A percentile compares a stretch with the other conserved stretches of the same genome.
phyloP scores from a whole-genome alignment of 2,888 invertebrate species.

The Hydropsyche betteni region DNA sequence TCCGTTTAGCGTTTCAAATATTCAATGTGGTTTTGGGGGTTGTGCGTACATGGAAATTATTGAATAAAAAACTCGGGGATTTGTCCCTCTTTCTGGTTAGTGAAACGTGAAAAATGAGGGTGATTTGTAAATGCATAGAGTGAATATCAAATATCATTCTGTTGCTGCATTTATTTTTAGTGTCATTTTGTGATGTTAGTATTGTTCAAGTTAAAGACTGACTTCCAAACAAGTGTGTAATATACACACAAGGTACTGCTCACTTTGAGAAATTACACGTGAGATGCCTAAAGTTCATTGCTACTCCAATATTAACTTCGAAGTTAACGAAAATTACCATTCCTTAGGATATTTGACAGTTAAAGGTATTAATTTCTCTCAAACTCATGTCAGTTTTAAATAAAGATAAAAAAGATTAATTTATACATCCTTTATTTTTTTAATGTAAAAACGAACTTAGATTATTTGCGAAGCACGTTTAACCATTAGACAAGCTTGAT shows the following conservation, averaged over 20 bases:
- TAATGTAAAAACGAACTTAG: too few relatives aligned
- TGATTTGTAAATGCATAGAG: too few relatives aligned
- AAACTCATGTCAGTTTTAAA: too few relatives aligned
- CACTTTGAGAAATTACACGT: neutral
- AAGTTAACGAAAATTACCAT: slow-evolving; percentile 3
- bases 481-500: neutral
- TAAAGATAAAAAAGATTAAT: too few relatives aligned
- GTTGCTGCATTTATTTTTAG: too few relatives aligned
- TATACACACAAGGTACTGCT: neutral
- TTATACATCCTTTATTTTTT: too few relatives aligned
- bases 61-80: neutral
- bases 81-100: too few relatives aligned
- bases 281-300: neutral
- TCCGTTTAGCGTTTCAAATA: slow-evolving; percentile 14
- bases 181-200: too few relatives aligned
- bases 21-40: slow-evolving; percentile 3
- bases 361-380: neutral
- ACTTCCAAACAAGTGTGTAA: too few relatives aligned
- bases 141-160: too few relatives aligned
- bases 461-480: neutral
- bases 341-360: neutral
- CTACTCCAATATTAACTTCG: slow-evolving; percentile 16
- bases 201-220: too few relatives aligned
- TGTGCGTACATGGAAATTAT: neutral
- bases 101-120: too few relatives aligned